These are phyloP conservation scores for Aphelenchoides besseyi DNA, from an alignment of 1,140 invertebrate genomes.

Conservation along the genomic window DNA sequence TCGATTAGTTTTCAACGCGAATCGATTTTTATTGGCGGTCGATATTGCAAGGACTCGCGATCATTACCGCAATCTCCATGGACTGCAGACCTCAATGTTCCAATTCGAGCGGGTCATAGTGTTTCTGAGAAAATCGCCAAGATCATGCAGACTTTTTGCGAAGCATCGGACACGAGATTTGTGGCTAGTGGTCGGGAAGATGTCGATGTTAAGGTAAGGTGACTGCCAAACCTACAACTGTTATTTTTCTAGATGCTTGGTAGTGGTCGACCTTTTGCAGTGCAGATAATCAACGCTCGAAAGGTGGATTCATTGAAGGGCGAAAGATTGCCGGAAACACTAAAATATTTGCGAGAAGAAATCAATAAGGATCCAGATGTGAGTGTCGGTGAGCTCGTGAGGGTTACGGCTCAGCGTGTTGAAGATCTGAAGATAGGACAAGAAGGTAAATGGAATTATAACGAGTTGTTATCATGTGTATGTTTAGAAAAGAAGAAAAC, in stretches of 20 bases:
- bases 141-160: slow-evolving; percentile 36
- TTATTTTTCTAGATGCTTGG: slow-evolving; percentile 49
- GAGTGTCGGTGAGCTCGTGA: slow-evolving; percentile 34
- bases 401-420: slow-evolving; percentile 44
- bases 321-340: slow-evolving; percentile 14
- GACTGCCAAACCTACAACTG: not conserved
- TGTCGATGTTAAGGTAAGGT: slow-evolving; percentile 38
- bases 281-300: slow-evolving; percentile 44
- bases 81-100: slow-evolving; percentile 41
- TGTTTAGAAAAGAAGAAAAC: slow-evolving; percentile 58
- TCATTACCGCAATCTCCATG: slow-evolving; percentile 56
- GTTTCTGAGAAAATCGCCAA: slow-evolving; percentile 54
- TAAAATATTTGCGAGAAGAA: slow-evolving; percentile 22
- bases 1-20: slow-evolving; percentile 48
- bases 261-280: slow-evolving; percentile 63
- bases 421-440: slow-evolving; percentile 48
- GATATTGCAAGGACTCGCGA: slow-evolving; percentile 59
- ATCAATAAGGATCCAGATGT: slow-evolving; percentile 45
- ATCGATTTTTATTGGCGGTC: slow-evolving; percentile 50
- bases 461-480: slow-evolving; percentile 16
- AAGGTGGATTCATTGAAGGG: slow-evolving; percentile 16
- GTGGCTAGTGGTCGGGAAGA: slow-evolving; percentile 56
- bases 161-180: slow-evolving; percentile 42
- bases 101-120: slow-evolving; percentile 23
- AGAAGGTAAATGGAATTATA: slow-evolving; percentile 41